Evolutionary conservation across 64 coral and sea anemone species (phyloP).

Genomic region (Astreopora myriophthalma): DNA sequence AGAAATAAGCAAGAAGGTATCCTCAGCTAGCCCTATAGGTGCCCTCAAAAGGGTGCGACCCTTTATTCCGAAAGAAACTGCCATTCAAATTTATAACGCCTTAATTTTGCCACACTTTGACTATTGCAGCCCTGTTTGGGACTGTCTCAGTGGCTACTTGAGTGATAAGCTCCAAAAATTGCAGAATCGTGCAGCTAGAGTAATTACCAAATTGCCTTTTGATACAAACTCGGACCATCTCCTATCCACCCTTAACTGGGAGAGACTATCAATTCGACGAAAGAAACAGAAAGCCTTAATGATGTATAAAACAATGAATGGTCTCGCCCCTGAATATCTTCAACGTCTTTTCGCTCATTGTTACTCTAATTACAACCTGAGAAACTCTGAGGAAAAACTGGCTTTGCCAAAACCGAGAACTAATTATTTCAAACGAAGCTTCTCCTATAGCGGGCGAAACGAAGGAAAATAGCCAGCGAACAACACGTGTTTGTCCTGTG

Average conservation of each 20-base stretch:
- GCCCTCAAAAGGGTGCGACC: too few relatives aligned
- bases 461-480: too few relatives aligned
- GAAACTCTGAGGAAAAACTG: background rate
- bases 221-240: background rate
- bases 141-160: background rate
- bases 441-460: background rate
- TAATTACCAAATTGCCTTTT: background rate
- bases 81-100: too few relatives aligned
- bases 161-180: slow-evolving; percentile 59
- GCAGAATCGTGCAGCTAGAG: slow-evolving; percentile 31
- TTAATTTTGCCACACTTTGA: background rate
- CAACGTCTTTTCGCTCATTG: background rate
- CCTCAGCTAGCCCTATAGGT: too few relatives aligned
- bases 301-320: background rate
- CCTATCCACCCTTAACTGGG: background rate
- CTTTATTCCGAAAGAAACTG: too few relatives aligned
- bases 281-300: background rate
- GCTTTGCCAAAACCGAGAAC: background rate
- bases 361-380: background rate
- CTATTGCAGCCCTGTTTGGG: slow-evolving; percentile 4
- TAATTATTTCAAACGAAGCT: background rate
- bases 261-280: background rate
- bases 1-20: too few relatives aligned
- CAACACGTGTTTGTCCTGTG: too few relatives aligned
- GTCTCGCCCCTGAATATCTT: background rate